Evolutionary conservation across 2,113 vertebrate species (phyloP).

Genomic region (Engraulis encrasicolus): DNA sequence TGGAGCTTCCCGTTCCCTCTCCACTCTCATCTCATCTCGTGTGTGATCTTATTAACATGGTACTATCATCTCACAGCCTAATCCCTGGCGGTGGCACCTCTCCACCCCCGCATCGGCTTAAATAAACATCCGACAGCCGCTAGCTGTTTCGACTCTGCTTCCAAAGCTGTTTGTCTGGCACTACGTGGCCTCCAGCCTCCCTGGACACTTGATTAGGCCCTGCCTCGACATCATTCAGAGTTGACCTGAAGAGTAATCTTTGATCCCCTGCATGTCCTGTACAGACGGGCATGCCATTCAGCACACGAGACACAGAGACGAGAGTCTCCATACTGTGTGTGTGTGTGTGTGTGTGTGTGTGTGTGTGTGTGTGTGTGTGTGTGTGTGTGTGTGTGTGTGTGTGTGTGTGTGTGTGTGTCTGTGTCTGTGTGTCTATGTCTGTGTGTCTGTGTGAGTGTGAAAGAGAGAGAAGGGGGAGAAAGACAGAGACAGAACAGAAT

Average conservation of each 20-base stretch:
- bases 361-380: no score
- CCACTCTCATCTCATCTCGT: no score
- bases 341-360: no score
- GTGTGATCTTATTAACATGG: constrained; percentile 12
- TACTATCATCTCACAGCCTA: neutral
- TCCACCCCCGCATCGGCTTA: neutral
- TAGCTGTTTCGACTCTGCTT: neutral
- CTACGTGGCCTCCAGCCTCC: neutral
- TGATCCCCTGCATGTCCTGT: neutral
- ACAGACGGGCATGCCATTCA: neutral
- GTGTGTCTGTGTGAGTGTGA: neutral
- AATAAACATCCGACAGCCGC: neutral
- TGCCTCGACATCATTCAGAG: neutral
- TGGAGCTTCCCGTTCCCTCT: neutral
- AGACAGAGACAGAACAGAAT: neutral
- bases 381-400: no score
- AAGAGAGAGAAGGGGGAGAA: neutral
- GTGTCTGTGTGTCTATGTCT: no score
- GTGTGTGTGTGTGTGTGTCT: no score
- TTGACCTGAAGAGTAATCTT: constrained; percentile 9
- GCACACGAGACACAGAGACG: neutral
- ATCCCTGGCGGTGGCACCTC: neutral
- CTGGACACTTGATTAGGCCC: neutral
- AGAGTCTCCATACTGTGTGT: no score
- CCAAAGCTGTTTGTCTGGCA: neutral